A percentile compares a stretch with the other conserved stretches of the same genome.
phyloP scores from a whole-genome alignment of 2,888 invertebrate genomes.

The Caenorhabditis uteleia region DNA sequence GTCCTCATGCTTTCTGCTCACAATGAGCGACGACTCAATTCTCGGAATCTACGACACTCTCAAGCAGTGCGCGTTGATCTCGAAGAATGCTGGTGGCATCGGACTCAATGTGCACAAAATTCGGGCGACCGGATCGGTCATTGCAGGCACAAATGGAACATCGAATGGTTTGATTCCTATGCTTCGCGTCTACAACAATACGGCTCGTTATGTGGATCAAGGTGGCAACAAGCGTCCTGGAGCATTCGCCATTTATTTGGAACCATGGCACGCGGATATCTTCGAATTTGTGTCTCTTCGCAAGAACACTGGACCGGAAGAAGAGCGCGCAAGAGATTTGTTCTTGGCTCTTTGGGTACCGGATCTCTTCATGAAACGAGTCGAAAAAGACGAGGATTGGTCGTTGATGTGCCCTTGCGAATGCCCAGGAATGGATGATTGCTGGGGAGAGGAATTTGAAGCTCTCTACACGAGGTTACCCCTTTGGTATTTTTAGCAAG shows the following conservation, averaged over 20 bases:
- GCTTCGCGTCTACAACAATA: slow-evolving; percentile 92
- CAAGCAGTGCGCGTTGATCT: slow-evolving; percentile 83
- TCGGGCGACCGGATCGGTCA: slow-evolving; percentile 86
- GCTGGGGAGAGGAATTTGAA: slow-evolving; percentile 95
- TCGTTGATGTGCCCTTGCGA: slow-evolving; percentile 95
- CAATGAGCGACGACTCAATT: slow-evolving; percentile 86
- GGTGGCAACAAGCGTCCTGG: slow-evolving; percentile 97
- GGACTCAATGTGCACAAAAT: slow-evolving; percentile 95
- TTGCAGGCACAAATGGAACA: slow-evolving; percentile 89
- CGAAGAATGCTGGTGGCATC: slow-evolving; percentile 95
- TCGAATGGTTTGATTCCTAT: slow-evolving; percentile 96
- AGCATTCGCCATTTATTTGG: slow-evolving; percentile 94
- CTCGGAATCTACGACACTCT: slow-evolving; percentile 68
- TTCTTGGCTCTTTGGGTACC: slow-evolving; percentile 96
- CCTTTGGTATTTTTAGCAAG: background rate
- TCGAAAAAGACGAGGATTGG: slow-evolving; percentile 78
- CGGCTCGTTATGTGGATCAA: slow-evolving; percentile 94
- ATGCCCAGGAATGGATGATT: slow-evolving; percentile 86
- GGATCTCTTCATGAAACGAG: slow-evolving; percentile 93
- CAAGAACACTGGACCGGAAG: slow-evolving; percentile 89
- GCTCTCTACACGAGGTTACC: slow-evolving; percentile 80
- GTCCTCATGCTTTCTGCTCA: slow-evolving; percentile 90
- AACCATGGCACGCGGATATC: slow-evolving; percentile 98
- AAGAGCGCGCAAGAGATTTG: slow-evolving; percentile 88
- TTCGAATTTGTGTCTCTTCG: slow-evolving; percentile 92